Conservation (phyloP, 2,888 invertebrate species). For the Chrysolina haemoptera region DNA sequence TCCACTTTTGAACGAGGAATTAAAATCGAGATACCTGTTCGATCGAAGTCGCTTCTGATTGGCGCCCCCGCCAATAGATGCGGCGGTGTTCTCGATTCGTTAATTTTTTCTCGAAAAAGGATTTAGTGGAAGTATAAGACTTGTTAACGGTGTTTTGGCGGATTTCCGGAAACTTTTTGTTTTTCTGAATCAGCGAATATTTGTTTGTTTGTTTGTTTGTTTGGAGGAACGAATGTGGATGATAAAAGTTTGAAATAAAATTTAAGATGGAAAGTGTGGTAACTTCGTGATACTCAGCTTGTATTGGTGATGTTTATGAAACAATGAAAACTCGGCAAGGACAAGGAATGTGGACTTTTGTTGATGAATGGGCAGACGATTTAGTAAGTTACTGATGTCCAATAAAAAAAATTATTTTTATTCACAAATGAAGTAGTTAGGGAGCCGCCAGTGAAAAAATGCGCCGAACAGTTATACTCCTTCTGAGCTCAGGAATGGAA, state of each 20-base stretch:
- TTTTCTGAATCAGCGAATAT: neutral
- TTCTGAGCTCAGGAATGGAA: too few species aligned
- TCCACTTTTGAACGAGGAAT: constrained; percentile 61
- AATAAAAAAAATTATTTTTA: too few species aligned
- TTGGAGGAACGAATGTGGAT: neutral
- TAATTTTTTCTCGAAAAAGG: neutral
- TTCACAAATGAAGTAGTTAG: too few species aligned
- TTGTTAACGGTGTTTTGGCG: neutral
- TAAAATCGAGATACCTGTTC: constrained; percentile 62
- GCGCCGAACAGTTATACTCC: too few species aligned
- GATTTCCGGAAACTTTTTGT: neutral
- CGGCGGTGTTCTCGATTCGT: constrained; percentile 49
- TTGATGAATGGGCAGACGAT: too few species aligned
- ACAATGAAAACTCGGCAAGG: too few species aligned
- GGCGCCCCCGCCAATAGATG: constrained; percentile 61
- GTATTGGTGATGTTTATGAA: too few species aligned
- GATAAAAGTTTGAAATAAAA: neutral
- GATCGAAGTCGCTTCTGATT: constrained; percentile 59
- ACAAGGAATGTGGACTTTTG: too few species aligned
- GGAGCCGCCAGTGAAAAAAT: too few species aligned
- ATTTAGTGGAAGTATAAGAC: neutral
- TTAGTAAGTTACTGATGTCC: too few species aligned
- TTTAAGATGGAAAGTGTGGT: too few species aligned
- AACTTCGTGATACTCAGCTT: too few species aligned
- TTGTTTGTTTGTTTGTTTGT: neutral